Base-by-base conservation (phyloP, 1,140 invertebrate genomes). In the Eufriesea mexicana region DNA sequence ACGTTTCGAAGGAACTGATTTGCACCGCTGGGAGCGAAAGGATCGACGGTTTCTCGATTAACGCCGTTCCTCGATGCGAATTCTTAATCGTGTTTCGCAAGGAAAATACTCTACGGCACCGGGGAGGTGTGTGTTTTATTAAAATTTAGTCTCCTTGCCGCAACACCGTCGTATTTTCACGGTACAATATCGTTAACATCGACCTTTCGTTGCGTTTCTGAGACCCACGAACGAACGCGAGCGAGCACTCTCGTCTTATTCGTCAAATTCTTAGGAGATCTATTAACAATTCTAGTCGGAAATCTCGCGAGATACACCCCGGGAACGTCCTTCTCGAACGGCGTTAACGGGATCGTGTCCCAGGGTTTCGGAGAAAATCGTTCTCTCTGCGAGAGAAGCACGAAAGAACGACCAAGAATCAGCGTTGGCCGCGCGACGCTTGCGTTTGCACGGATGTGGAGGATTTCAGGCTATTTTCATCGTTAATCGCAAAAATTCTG, bases 1-100 rank as follows among this genome's bases (percentile, higher is more conserved):
- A 61, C 66, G 54, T 86, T 47, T 77, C 20, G 54, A 86, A 77
- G 84, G 73, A 86, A 83, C 62, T 72, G 62, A 64, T 83, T 59
- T 35, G 35, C 35, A 42, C 68, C 68, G 49, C 54, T 45, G 74
- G 72, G 61, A 45, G 54, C 67, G 49, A 68, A 70, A 68, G 84
- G 81, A 86, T 76, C 54, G 67, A 76, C 64, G 68, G 42, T 79
- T 59, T 20, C 7, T 45, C 10, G 23, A 42, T 9, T 18, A 20
- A 67, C 16, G 42, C 23, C 25, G 12, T 7, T 25, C 2, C 16
- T 25, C 6, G 16, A 47, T 18, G 35, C 12, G 5, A 68, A 49
- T 51, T n/a, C 47, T 66, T 20, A 28, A 66, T 51, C 59, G 20
- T 62, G 25, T 25, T 49, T 35, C n/a, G 12, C 23, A 14, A 14